Evolutionary conservation across 1,140 invertebrate genomes (phyloP).

Genomic region (Drosophila ananassae): DNA sequence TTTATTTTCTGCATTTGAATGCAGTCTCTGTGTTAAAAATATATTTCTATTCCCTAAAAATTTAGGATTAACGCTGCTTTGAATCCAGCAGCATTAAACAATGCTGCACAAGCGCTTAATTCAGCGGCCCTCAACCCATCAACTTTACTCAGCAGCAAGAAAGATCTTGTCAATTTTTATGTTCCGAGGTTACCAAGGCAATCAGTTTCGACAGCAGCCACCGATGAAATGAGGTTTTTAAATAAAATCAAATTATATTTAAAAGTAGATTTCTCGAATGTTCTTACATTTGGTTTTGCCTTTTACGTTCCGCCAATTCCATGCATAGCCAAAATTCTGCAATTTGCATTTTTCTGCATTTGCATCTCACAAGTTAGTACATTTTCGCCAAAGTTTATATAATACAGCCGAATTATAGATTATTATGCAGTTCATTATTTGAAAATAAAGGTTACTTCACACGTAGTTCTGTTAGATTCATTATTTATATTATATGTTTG

Average conservation of each 20-base stretch:
- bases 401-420: conserved; percentile 2
- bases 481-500: too few species aligned
- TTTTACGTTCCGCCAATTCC: conserved; percentile 55
- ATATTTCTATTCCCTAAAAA: conserved; percentile 45
- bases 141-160: conserved; percentile 73
- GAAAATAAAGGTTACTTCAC: too few species aligned
- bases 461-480: too few species aligned
- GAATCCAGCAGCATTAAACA: conserved; percentile 78
- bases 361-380: conserved; percentile 39
- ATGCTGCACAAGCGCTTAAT: conserved; percentile 78
- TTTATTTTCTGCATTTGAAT: conserved; percentile 13
- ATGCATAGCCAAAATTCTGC: conserved; percentile 38
- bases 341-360: conserved; percentile 39
- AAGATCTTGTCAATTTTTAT: conserved; percentile 81
- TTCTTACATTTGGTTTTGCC: conserved; percentile 58
- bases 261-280: conserved; percentile 36
- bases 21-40: conserved; percentile 16
- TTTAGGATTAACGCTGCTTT: conserved; percentile 79
- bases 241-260: conserved; percentile 35
- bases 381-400: conserved; percentile 26
- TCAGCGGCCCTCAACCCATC: conserved; percentile 79
- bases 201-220: conserved; percentile 45
- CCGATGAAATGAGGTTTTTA: conserved; percentile 80
- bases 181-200: conserved; percentile 73
- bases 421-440: too few species aligned